phyloP scores from a whole-genome alignment of 2,113 vertebrate genomes.

The Haliaeetus leucogaster region DNA sequence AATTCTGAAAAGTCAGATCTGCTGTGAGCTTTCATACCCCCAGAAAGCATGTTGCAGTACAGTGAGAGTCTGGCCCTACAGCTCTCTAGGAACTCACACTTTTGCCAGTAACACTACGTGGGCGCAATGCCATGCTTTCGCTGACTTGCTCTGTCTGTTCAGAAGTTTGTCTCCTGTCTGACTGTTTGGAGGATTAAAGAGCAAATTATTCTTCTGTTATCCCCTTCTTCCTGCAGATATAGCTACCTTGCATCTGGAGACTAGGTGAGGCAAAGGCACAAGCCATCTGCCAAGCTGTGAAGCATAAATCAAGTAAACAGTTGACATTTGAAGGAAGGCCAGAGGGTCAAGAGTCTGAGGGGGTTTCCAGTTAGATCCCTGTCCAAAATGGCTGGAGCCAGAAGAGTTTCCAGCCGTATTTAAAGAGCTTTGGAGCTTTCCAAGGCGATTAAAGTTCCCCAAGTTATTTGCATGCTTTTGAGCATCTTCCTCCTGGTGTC shows the following conservation, averaged over 20 bases:
- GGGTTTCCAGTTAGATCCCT: background rate
- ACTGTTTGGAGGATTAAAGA: background rate
- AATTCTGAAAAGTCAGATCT: background rate
- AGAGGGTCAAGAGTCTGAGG: background rate
- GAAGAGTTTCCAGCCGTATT: background rate
- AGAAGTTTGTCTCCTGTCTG: background rate
- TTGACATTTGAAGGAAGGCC: background rate
- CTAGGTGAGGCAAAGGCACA: background rate
- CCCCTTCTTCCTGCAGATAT: background rate
- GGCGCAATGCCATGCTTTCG: accelerated
- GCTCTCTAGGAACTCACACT: background rate
- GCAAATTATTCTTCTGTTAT: background rate
- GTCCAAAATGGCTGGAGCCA: background rate
- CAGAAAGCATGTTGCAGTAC: background rate
- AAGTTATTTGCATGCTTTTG: background rate
- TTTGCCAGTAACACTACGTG: accelerated
- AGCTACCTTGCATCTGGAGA: background rate
- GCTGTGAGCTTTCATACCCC: background rate
- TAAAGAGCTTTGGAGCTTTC: background rate
- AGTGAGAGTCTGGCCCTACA: background rate
- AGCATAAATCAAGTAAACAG: background rate
- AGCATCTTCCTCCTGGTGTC: background rate
- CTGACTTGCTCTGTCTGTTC: background rate
- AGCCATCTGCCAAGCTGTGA: background rate
- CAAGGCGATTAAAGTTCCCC: background rate